Percentiles rank a stretch among this genome's conserved stretches.
Conservation (phyloP, 2,888 invertebrate species). For the Thyatira batis region DNA sequence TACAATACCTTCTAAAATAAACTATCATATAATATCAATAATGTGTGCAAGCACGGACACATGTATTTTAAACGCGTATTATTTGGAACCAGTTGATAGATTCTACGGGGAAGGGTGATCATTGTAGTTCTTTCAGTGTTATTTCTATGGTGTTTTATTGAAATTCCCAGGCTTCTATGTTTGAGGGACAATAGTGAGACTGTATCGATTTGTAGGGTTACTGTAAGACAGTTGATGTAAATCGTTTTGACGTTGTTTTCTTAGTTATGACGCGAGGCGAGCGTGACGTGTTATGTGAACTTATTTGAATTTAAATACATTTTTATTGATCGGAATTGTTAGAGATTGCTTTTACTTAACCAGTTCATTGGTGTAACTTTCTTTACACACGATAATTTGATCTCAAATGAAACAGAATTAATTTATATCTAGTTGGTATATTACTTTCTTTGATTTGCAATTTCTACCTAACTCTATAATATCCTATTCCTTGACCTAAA, state of each 20-base stretch:
- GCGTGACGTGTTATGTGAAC: constrained; percentile 62
- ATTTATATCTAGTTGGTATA: too few species aligned
- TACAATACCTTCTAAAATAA: constrained; percentile 71
- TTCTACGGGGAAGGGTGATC: constrained; percentile 45
- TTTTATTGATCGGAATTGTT: constrained; percentile 39
- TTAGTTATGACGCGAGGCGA: constrained; percentile 66
- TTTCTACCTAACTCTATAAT: too few species aligned
- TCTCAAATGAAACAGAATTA: too few species aligned
- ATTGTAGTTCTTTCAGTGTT: constrained; percentile 44
- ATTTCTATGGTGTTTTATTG: constrained; percentile 57
- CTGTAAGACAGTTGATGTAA: constrained; percentile 58
- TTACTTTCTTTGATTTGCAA: too few species aligned
- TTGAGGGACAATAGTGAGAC: constrained; percentile 47
- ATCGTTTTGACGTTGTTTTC: constrained; percentile 71
- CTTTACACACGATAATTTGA: too few species aligned
- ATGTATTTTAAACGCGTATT: constrained; percentile 82
- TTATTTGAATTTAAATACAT: constrained; percentile 54
- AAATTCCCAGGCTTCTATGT: constrained; percentile 69
- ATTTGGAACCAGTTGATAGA: constrained; percentile 76
- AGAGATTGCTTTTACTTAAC: background rate
- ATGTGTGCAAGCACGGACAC: constrained; percentile 74
- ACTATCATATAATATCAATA: constrained; percentile 82
- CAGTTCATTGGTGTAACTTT: background rate
- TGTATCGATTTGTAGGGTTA: constrained; percentile 68
- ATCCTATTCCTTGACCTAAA: too few species aligned